A percentile compares a stretch with the other conserved stretches of the same genome.
Conservation (phyloP, 2,888 invertebrate genomes). For the Clepsis dumicolana region DNA sequence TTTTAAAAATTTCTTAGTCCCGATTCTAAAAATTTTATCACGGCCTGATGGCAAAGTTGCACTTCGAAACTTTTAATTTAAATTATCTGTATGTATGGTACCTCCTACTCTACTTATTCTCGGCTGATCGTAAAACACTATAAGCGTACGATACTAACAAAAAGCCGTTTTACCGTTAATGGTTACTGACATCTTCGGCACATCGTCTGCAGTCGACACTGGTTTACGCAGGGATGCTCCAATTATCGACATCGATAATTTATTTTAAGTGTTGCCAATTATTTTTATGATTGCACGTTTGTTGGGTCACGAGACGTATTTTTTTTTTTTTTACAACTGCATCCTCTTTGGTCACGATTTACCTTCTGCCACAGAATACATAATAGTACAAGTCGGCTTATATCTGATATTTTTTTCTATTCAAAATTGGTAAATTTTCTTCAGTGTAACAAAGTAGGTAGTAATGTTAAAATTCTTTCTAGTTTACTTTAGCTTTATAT, state of each 20-base stretch:
- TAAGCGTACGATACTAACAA: slow-evolving; percentile 65
- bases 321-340: neutral
- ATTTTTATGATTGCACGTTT: neutral
- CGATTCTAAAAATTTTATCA: slow-evolving; percentile 6
- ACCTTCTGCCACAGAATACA: too few relatives aligned
- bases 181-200: slow-evolving; percentile 71
- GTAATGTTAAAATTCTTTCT: too few relatives aligned
- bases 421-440: too few relatives aligned
- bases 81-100: slow-evolving; percentile 53
- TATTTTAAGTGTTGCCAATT: slow-evolving; percentile 31
- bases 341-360: too few relatives aligned
- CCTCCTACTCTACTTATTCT: slow-evolving; percentile 51
- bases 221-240: slow-evolving; percentile 57
- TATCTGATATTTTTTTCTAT: too few relatives aligned
- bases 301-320: neutral
- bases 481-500: too few relatives aligned
- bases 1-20: too few relatives aligned
- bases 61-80: slow-evolving; percentile 44
- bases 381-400: too few relatives aligned
- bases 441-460: too few relatives aligned
- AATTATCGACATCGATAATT: slow-evolving; percentile 59
- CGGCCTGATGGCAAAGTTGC: slow-evolving; percentile 30
- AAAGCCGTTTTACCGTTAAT: slow-evolving; percentile 75
- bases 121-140: slow-evolving; percentile 61
- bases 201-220: slow-evolving; percentile 65